A percentile compares a stretch with the other conserved stretches of the same genome.
Conservation (phyloP, 2,888 invertebrate species). For the Lepidochitona cinerea region DNA sequence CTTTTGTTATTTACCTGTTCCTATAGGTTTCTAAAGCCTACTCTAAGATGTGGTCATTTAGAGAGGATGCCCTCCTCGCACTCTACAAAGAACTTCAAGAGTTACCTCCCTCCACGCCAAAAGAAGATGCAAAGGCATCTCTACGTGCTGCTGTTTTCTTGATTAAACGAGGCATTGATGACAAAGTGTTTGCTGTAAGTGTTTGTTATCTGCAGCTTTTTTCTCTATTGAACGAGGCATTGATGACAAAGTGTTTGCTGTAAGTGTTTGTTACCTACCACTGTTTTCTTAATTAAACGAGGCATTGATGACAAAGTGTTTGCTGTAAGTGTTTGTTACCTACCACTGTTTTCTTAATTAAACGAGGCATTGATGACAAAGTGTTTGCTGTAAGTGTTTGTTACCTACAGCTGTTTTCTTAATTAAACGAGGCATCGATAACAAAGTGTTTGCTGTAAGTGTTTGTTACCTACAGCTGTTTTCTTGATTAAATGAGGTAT, state of each 20-base stretch:
- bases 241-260: conserved; percentile 69
- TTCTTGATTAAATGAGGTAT: too few relatives aligned
- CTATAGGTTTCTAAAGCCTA: conserved; percentile 68
- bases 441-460: too few relatives aligned
- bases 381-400: conserved; percentile 63
- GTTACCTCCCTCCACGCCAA: conserved; percentile 41
- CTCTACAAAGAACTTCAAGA: conserved; percentile 64
- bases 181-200: conserved; percentile 68
- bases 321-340: conserved; percentile 55
- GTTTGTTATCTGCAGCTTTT: conserved; percentile 48
- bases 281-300: conserved; percentile 62
- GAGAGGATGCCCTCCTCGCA: conserved; percentile 67
- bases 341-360: conserved; percentile 64
- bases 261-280: conserved; percentile 58
- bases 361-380: conserved; percentile 67
- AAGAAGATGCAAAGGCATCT: conserved; percentile 63
- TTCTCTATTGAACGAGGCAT: conserved; percentile 64
- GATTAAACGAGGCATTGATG: conserved; percentile 64
- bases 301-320: conserved; percentile 69
- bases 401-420: conserved; percentile 62
- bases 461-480: too few relatives aligned
- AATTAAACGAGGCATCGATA: too few relatives aligned
- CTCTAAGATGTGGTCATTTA: conserved; percentile 69
- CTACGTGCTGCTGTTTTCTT: conserved; percentile 66
- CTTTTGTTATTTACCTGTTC: neutral